A percentile compares a stretch with the other conserved stretches of the same genome.
Evolutionary conservation across 2,113 vertebrate genomes (phyloP).

Genomic region (Poecile atricapillus): DNA sequence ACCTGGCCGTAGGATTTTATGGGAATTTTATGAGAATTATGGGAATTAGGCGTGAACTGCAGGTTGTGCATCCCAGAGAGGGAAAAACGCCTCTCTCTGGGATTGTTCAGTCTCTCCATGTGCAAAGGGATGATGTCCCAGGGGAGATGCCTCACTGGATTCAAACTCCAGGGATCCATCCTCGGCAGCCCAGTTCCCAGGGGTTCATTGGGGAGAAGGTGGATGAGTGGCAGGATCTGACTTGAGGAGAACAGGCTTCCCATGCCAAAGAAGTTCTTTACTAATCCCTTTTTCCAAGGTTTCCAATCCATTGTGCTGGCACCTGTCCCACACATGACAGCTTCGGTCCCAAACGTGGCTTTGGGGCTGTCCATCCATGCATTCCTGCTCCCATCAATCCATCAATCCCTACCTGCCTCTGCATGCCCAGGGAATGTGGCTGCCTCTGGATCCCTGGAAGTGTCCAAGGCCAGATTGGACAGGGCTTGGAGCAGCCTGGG

Average conservation of each 20-base stretch:
- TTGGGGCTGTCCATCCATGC: rapidly evolving
- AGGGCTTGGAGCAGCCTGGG: no score
- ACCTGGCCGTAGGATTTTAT: neutral
- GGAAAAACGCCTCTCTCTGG: rapidly evolving
- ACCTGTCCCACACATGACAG: rapidly evolving
- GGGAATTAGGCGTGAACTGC: neutral
- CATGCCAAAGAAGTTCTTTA: neutral
- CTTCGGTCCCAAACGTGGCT: neutral
- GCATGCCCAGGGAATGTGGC: neutral
- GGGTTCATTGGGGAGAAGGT: rapidly evolving
- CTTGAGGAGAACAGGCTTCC: neutral
- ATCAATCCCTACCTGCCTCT: neutral
- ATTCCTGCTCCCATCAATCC: neutral
- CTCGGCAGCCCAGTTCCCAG: neutral
- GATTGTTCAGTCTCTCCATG: neutral
- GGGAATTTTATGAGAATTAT: neutral
- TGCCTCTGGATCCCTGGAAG: neutral
- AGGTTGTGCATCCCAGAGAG: no score
- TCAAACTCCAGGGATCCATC: neutral
- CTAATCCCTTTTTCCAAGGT: neutral
- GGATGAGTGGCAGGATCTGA: neutral
- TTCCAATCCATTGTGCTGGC: neutral
- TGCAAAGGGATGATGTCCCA: neutral
- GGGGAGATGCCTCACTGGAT: neutral
- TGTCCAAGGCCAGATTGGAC: neutral